Conservation (phyloP, 2,797 vertebrate species). For the Ctenopoma kingsleyae region DNA sequence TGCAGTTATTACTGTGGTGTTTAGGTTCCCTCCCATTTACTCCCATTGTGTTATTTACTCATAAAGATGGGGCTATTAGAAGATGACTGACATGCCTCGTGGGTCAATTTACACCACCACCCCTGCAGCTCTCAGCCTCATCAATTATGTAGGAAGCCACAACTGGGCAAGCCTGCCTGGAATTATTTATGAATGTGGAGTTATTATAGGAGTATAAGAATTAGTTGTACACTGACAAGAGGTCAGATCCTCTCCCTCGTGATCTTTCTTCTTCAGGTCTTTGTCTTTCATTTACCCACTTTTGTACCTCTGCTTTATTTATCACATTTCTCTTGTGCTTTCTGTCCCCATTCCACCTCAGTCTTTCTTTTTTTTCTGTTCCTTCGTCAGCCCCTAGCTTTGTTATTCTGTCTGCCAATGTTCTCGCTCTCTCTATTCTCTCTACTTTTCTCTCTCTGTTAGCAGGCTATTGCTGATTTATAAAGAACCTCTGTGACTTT, state of each 20-base stretch:
- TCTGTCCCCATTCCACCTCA: neutral
- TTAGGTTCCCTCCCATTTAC: constrained; percentile 40
- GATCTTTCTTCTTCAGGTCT: constrained; percentile 24
- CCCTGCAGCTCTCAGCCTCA: constrained; percentile 59
- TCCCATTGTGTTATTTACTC: constrained; percentile 72
- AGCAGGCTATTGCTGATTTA: constrained; percentile 28
- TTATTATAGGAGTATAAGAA: constrained; percentile 77
- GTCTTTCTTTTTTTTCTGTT: neutral
- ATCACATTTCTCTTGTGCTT: neutral
- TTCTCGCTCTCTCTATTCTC: neutral
- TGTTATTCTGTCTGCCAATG: neutral
- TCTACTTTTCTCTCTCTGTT: neutral
- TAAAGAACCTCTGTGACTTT: constrained; percentile 39
- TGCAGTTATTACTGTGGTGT: constrained; percentile 13
- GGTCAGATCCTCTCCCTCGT: constrained; percentile 41
- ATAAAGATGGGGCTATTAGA: constrained; percentile 63
- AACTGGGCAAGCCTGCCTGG: constrained; percentile 65
- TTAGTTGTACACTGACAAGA: constrained; percentile 69
- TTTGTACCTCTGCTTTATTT: neutral
- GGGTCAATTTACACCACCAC: constrained; percentile 64
- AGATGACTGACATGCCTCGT: constrained; percentile 71
- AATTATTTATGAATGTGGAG: constrained; percentile 74
- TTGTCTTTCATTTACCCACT: constrained; percentile 12
- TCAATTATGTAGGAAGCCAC: constrained; percentile 75
- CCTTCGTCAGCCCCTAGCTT: neutral